Percentiles rank a stretch among this genome's conserved stretches.
Conservation (phyloP, 2,888 invertebrate species). For the Autographa pulchrina region DNA sequence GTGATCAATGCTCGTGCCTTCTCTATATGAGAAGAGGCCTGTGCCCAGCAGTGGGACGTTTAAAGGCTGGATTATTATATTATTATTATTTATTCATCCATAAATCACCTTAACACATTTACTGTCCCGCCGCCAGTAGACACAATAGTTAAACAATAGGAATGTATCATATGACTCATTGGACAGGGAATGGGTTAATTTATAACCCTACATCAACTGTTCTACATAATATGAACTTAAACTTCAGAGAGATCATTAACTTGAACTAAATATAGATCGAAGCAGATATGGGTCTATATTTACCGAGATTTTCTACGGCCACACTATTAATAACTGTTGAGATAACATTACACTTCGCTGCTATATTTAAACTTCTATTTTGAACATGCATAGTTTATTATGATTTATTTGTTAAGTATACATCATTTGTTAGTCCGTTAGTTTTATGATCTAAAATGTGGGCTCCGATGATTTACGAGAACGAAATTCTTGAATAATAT, state of each 20-base stretch:
- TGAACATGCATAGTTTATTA: slow-evolving; percentile 24
- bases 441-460: background rate
- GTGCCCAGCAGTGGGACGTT: too few species aligned
- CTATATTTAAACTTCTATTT: slow-evolving; percentile 43
- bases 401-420: slow-evolving; percentile 21
- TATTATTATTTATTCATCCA: too few species aligned
- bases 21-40: too few species aligned
- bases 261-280: slow-evolving; percentile 53
- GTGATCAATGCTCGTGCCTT: too few species aligned
- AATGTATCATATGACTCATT: too few species aligned
- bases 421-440: background rate
- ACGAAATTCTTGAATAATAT: too few species aligned
- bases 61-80: too few species aligned
- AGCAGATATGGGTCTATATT: slow-evolving; percentile 49
- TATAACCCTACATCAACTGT: slow-evolving; percentile 38
- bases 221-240: slow-evolving; percentile 34
- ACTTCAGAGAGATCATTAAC: slow-evolving; percentile 55
- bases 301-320: slow-evolving; percentile 30
- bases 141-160: too few species aligned
- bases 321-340: slow-evolving; percentile 40
- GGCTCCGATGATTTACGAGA: background rate
- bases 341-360: slow-evolving; percentile 40
- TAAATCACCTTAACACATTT: too few species aligned
- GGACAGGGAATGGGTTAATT: too few species aligned
- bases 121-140: too few species aligned